Percentiles rank a stretch among this genome's conserved stretches.
Evolutionary conservation across 1,140 invertebrate genomes (phyloP).

Genomic region (Pissodes strobi): DNA sequence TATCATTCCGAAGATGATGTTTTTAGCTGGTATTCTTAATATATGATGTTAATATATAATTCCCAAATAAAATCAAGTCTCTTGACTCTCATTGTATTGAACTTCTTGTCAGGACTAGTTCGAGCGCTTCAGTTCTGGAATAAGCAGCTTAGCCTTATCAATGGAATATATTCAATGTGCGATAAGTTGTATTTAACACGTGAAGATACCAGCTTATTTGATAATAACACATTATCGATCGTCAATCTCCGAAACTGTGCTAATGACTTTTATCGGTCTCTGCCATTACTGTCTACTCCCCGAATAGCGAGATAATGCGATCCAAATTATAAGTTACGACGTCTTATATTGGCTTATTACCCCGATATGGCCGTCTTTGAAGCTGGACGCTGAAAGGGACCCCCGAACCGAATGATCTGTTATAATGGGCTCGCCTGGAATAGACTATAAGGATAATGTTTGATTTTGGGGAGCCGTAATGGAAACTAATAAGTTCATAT

Average conservation of each 20-base stretch:
- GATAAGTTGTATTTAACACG: too few relatives aligned
- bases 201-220: too few relatives aligned
- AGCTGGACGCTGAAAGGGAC: constrained; percentile 27
- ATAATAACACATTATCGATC: constrained; percentile 2
- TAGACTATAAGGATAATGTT: constrained; percentile 27
- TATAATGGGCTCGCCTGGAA: constrained; percentile 15
- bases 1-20: too few relatives aligned
- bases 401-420: constrained; percentile 30
- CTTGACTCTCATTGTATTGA: too few relatives aligned
- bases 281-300: constrained; percentile 39
- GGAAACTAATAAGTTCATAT: constrained; percentile 25
- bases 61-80: too few relatives aligned
- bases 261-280: constrained; percentile 43
- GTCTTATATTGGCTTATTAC: constrained; percentile 47
- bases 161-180: too few relatives aligned
- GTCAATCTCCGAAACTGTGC: constrained; percentile 25
- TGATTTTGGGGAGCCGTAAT: constrained; percentile 26
- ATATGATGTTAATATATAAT: too few relatives aligned
- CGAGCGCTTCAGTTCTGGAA: too few relatives aligned
- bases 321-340: constrained; percentile 49
- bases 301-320: constrained; percentile 40
- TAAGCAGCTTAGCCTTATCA: too few relatives aligned
- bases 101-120: too few relatives aligned
- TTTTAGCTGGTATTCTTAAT: too few relatives aligned
- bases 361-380: constrained; percentile 30